Evolutionary conservation across 2,113 vertebrate genomes (phyloP), one percentile per base, ranked within the genome.

Genomic region (Cyprinodon brontotheroides): DNA sequence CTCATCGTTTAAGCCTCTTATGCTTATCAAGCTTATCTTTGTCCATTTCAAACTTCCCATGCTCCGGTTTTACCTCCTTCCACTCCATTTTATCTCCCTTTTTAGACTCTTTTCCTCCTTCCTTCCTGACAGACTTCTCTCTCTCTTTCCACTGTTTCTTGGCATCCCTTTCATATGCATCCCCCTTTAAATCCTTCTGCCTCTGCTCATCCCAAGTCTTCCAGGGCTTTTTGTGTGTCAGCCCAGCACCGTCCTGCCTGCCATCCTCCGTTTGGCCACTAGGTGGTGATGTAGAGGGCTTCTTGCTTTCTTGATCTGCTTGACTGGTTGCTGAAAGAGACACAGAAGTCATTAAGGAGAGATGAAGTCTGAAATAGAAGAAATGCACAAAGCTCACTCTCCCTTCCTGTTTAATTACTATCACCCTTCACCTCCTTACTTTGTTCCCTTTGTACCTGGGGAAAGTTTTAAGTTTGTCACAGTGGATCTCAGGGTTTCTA

Each of bases 401-500:
- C 82, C 72, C 40, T 77, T 17, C 39, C 38, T 78, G 17, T 67
- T 65, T 29, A 61, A 68, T 20, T 4, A 64, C 66, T 38, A 45
- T 13, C 65, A 65, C 47, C 11, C 11, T 65, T 20, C 62, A 10
- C 22, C n/a, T 62, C 73, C 57, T 50, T 64, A 61, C 39, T 61
- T 68, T 45, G 36, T 71, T n/a, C 29, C 48, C 75, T 87, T 68
- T 78, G 70, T 69, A 79, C 84, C 91, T 87, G 13, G 48, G 22
- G 47, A 81, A 11, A 80, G 86, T 82, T 89, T 91, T 69, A 77
- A 79, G 0, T 91, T 89, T 15, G 87, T 93, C 73, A 95, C 82
- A 75, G 82, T 89, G 61, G 92, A 87, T 78, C 82, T 93, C 72
- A 97, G 90, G 65, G 68, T 93, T 85, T 89, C 94, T 82, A 97